Conservation (phyloP, 2,888 invertebrate species). For the Sphaerolaimus hirsutus region DNA sequence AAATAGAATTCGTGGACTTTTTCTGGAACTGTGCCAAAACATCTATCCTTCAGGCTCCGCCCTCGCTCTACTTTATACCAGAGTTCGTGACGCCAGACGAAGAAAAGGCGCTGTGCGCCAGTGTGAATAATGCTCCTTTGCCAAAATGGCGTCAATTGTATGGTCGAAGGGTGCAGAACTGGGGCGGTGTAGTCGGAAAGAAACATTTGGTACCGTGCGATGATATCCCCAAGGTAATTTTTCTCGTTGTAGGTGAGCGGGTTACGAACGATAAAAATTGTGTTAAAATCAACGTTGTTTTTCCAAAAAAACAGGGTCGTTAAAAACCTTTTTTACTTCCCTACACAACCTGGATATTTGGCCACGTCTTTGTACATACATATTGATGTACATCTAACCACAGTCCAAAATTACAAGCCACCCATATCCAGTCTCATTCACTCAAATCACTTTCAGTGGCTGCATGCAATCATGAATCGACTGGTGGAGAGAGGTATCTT, state of each 20-base stretch:
- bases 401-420: too few relatives aligned
- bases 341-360: slow-evolving; percentile 57
- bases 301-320: too few relatives aligned
- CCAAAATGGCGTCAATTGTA: too few relatives aligned
- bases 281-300: too few relatives aligned
- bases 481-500: slow-evolving; percentile 43
- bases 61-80: slow-evolving; percentile 53
- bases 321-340: too few relatives aligned
- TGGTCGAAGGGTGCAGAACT: slow-evolving; percentile 80
- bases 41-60: slow-evolving; percentile 32
- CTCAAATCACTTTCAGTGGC: too few relatives aligned
- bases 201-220: slow-evolving; percentile 72
- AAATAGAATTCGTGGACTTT: too few relatives aligned
- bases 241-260: background rate
- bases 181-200: slow-evolving; percentile 76
- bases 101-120: slow-evolving; percentile 39
- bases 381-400: too few relatives aligned
- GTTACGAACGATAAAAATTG: too few relatives aligned
- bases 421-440: too few relatives aligned
- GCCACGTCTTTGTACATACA: slow-evolving; percentile 46
- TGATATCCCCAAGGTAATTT: slow-evolving; percentile 42
- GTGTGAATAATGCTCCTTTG: too few relatives aligned
- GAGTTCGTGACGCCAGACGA: slow-evolving; percentile 55
- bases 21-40: background rate
- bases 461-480: too few relatives aligned